Conservation (phyloP, 2,888 invertebrate species). For the Cenopis cana region DNA sequence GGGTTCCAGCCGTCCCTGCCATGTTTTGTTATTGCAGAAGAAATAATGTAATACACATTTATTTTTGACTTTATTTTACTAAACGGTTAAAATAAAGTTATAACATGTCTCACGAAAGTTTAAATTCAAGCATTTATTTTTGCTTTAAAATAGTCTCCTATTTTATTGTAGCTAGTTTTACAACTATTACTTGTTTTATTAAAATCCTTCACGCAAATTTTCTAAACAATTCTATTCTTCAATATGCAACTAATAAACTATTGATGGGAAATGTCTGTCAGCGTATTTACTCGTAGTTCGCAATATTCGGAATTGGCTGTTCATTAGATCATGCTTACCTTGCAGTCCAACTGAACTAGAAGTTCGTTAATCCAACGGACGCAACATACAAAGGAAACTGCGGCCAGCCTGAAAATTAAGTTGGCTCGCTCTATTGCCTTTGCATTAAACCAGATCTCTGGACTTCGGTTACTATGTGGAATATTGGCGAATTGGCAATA, state of each 20-base stretch:
- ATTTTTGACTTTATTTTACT: too few species aligned
- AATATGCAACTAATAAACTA: not conserved
- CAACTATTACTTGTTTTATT: not conserved
- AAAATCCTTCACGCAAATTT: too few species aligned
- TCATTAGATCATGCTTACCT: conserved; percentile 10
- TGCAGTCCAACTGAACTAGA: conserved; percentile 62
- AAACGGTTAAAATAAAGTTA: too few species aligned
- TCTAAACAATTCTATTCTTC: not conserved
- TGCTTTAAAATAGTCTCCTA: not conserved
- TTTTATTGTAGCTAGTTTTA: not conserved
- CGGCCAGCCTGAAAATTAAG: conserved; percentile 82
- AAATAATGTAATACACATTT: conserved; percentile 28
- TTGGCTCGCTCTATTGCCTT: conserved; percentile 80
- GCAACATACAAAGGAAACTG: conserved; percentile 79
- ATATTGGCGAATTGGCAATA: conserved; percentile 10
- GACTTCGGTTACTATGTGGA: conserved; percentile 25
- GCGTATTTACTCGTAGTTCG: not conserved
- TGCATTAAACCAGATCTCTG: conserved; percentile 68
- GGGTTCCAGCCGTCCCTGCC: conserved; percentile 38
- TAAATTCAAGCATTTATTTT: conserved; percentile 30
- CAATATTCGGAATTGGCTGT: conserved; percentile 21
- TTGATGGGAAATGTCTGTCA: not conserved
- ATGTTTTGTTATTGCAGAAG: conserved; percentile 36
- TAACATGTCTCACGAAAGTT: too few species aligned
- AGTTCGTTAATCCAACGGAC: conserved; percentile 75